Evolutionary conservation across 2,888 invertebrate species (phyloP), one percentile per base, ranked within the genome.

Genomic region (Chaetoderma sp.): DNA sequence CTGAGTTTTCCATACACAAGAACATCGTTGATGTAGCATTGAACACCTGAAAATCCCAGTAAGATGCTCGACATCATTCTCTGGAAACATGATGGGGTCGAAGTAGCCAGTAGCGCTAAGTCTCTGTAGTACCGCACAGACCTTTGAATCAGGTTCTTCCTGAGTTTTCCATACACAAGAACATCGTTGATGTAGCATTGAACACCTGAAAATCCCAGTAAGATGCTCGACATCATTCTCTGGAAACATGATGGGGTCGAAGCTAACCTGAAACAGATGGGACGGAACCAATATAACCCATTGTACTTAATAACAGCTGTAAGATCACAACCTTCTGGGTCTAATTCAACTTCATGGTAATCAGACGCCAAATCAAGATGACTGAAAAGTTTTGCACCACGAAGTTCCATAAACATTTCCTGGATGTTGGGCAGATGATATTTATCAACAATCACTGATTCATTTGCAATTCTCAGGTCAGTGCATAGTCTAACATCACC

Each of bases 111-210:
- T n/a, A n/a, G 55, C 54, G 54, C 67, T 23, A 2, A 70, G 23
- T 4, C 50, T 36, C 16, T 60, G 10, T 0, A 65, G 54, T 0
- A 70, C 71, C 10, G n/a, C 39, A 2, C 54, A 18, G 10, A 68
- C n/a, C 8, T 56, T 27, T 42, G 50, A n/a, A 52, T 73, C 67
- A 52, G 70, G 73, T 18, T 58, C 65, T n/a, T 36, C 18, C 47
- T 63, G n/a, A 47, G 39, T 47, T 54, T 21, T 0, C 63, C 70
- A 23, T 57, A 57, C 16, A 75, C 49, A 6, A 74, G 57, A 23
- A 71, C 61, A 47, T 73, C 73, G 45, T 74, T 67, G 60, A 70
- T 72, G 60, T 70, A 65, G 47, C 67, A 68, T 2, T 73, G 45
- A 5, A 63, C 66, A 2, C 71, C 67, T 13, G 62, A 54, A 10